phyloP scores from a whole-genome alignment of 2,797 vertebrate genomes.

The Amblyraja radiata region DNA sequence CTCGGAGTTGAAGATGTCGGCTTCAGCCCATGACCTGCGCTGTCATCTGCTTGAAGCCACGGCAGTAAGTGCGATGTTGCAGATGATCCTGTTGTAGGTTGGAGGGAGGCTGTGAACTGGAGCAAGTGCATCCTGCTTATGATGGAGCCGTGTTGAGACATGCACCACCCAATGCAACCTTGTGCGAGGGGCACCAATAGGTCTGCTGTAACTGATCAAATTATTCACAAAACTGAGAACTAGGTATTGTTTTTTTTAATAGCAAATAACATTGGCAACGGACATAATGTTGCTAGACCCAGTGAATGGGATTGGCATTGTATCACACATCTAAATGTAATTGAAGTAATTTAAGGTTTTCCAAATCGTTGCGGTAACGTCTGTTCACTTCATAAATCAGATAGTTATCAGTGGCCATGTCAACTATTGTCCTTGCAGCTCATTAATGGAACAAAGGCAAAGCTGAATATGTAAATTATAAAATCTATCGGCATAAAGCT shows the following conservation, averaged over 20 bases:
- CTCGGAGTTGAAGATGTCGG: not conserved
- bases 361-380: not conserved
- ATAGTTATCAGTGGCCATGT: not conserved
- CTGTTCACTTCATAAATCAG: not conserved
- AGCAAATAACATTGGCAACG: not conserved
- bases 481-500: not conserved
- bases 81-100: no score
- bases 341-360: not conserved
- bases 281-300: not conserved
- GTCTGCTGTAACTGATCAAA: not conserved
- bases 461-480: not conserved
- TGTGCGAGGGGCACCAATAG: not conserved
- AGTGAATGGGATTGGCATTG: not conserved
- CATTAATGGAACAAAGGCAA: not conserved
- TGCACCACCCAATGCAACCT: not conserved
- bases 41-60: not conserved
- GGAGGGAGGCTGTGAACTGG: no score
- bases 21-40: not conserved
- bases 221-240: not conserved
- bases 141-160: not conserved
- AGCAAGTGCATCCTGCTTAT: not conserved
- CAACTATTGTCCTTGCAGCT: not conserved
- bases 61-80: not conserved
- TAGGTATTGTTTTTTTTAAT: not conserved
- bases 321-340: not conserved